Percentiles rank a stretch among this genome's conserved stretches.
These are phyloP conservation scores for Brachionus sp. DNA, from an alignment of 1,140 invertebrate genomes.

Conservation along the genomic window DNA sequence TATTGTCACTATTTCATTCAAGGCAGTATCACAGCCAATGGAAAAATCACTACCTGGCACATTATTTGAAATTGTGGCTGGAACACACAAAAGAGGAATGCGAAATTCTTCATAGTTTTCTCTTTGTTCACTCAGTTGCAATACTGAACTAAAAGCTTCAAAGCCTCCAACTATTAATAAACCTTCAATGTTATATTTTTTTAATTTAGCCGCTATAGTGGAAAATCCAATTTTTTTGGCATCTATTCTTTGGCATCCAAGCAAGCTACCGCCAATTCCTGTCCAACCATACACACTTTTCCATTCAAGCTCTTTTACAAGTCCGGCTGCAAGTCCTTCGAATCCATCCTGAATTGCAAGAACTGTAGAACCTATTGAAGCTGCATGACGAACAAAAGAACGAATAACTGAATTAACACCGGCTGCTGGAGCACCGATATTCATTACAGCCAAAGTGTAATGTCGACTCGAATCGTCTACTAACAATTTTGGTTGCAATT, in stretches of 20 bases:
- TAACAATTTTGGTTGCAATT: constrained; percentile 70
- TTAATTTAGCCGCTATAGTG: constrained; percentile 74
- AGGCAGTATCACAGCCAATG: constrained; percentile 90
- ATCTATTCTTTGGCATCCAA: constrained; percentile 43
- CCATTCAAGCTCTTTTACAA: constrained; percentile 40
- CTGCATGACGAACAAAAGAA: constrained; percentile 89
- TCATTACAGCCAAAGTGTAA: constrained; percentile 91
- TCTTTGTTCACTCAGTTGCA: constrained; percentile 74
- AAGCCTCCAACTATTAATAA: constrained; percentile 87
- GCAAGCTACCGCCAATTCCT: constrained; percentile 13
- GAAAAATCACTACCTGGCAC: constrained; percentile 90
- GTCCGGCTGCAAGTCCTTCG: constrained; percentile 81
- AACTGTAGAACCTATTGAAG: constrained; percentile 83
- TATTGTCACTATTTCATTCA: constrained; percentile 82
- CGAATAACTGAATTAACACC: constrained; percentile 96
- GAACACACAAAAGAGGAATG: constrained; percentile 91
- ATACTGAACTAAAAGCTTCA: constrained; percentile 81
- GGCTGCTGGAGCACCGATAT: constrained; percentile 94
- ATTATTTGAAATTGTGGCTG: constrained; percentile 87
- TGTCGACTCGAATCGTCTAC: neutral
- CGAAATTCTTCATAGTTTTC: constrained; percentile 71
- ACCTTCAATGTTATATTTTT: constrained; percentile 84
- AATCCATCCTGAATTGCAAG: constrained; percentile 90
- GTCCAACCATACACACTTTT: constrained; percentile 29
- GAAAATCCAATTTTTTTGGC: constrained; percentile 60